These are phyloP conservation scores for Troides aeacus DNA, from an alignment of 2,888 invertebrate genomes.

Conservation along the genomic window DNA sequence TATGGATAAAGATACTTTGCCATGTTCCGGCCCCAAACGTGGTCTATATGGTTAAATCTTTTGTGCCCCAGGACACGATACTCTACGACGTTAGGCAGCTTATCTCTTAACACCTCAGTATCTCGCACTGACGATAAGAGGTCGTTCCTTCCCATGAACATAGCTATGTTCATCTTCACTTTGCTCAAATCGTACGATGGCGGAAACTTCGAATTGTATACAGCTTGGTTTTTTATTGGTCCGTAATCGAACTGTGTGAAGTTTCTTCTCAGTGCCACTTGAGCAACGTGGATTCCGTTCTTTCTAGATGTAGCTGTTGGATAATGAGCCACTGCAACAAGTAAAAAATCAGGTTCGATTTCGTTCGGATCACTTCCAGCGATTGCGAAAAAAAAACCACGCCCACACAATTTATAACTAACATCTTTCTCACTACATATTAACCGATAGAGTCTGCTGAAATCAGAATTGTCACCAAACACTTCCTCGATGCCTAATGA, in stretches of 20 bases:
- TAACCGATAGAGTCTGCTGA: slow-evolving; percentile 21
- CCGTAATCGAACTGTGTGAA: slow-evolving; percentile 41
- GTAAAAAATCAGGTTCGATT: slow-evolving; percentile 68
- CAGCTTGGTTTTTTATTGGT: slow-evolving; percentile 31
- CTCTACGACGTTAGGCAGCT: slow-evolving; percentile 44
- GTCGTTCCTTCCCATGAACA: slow-evolving; percentile 76
- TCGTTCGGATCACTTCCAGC: slow-evolving; percentile 75
- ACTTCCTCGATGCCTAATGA: slow-evolving; percentile 45
- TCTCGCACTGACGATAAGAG: slow-evolving; percentile 59
- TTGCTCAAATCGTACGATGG: slow-evolving; percentile 42
- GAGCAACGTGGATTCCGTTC: slow-evolving; percentile 39
- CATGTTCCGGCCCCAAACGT: slow-evolving; percentile 45
- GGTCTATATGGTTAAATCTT: slow-evolving; percentile 47
- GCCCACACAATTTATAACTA: slow-evolving; percentile 37
- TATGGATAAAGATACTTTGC: slow-evolving; percentile 43
- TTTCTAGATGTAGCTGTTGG: slow-evolving; percentile 45
- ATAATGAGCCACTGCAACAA: slow-evolving; percentile 39
- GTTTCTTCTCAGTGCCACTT: slow-evolving; percentile 34
- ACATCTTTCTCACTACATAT: slow-evolving; percentile 34
- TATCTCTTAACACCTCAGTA: slow-evolving; percentile 35
- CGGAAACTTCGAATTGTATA: slow-evolving; percentile 36
- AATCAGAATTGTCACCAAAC: slow-evolving; percentile 32
- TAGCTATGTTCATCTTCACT: slow-evolving; percentile 43
- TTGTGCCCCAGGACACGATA: slow-evolving; percentile 40
- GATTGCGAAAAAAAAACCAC: slow-evolving; percentile 58